Conservation (phyloP, 2,113 vertebrate species). For the Myotis lucifugus region DNA sequence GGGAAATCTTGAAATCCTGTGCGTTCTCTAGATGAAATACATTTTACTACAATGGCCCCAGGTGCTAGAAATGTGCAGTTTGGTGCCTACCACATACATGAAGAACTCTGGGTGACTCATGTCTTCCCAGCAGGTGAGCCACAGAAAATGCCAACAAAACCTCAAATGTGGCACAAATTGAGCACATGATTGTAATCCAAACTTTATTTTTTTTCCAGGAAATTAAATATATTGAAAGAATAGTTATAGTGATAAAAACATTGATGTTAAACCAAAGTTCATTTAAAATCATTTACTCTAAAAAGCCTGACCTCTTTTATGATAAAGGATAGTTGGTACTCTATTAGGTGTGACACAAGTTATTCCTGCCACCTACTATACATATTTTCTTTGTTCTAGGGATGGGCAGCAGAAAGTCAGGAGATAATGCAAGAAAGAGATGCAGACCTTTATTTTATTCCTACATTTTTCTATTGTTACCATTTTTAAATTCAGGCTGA, state of each 20-base stretch:
- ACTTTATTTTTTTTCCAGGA: background rate
- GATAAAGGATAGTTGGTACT: background rate
- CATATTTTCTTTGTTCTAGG: conserved; percentile 14
- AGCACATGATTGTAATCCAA: background rate
- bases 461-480: background rate
- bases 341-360: background rate
- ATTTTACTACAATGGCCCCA: background rate
- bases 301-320: background rate
- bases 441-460: background rate
- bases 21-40: background rate
- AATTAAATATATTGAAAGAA: conserved; percentile 27
- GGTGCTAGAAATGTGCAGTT: background rate
- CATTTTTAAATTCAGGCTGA: background rate
- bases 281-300: conserved; percentile 12
- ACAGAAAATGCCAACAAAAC: background rate
- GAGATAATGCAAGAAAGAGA: background rate
- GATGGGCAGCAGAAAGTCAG: background rate
- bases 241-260: background rate
- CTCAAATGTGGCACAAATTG: background rate
- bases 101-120: background rate
- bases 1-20: background rate
- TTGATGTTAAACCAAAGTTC: conserved; percentile 33
- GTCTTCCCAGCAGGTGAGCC: background rate
- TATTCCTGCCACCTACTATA: background rate
- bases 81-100: background rate